A percentile compares a stretch with the other conserved stretches of the same genome.
These are phyloP conservation scores for Operophtera brumata DNA, from an alignment of 2,888 invertebrate species.

Conservation along the genomic window DNA sequence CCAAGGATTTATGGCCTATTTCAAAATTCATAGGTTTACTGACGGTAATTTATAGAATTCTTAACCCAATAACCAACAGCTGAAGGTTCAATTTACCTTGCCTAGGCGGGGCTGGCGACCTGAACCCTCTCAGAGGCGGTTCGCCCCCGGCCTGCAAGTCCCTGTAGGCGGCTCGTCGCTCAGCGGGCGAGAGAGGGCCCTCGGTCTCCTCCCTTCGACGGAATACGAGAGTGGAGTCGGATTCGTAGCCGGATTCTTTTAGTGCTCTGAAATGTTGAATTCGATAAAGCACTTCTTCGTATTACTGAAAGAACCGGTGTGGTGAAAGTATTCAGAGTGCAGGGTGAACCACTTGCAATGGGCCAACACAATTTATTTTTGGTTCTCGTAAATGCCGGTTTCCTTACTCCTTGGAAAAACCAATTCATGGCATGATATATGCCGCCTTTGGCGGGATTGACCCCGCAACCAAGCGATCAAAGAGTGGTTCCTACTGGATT, in stretches of 20 bases:
- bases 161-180: conserved; percentile 91
- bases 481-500: no score
- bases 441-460: no score
- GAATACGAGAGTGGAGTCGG: conserved; percentile 93
- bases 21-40: background rate
- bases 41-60: background rate
- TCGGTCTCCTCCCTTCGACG: conserved; percentile 86
- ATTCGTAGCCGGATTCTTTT: conserved; percentile 89
- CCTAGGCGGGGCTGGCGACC: conserved; percentile 90
- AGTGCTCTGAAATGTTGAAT: conserved; percentile 78
- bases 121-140: conserved; percentile 94
- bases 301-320: no score
- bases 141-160: conserved; percentile 96
- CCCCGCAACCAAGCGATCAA: no score
- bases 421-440: no score
- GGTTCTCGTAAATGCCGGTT: no score
- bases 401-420: no score
- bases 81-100: conserved; percentile 50
- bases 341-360: no score
- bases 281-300: background rate
- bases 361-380: no score
- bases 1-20: no score
- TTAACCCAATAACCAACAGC: background rate
- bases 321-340: no score
- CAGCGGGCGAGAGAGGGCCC: conserved; percentile 87